Percentiles rank a stretch among this genome's conserved stretches.
Evolutionary conservation across 1,140 invertebrate species (phyloP).

Genomic region (Sipha flava): DNA sequence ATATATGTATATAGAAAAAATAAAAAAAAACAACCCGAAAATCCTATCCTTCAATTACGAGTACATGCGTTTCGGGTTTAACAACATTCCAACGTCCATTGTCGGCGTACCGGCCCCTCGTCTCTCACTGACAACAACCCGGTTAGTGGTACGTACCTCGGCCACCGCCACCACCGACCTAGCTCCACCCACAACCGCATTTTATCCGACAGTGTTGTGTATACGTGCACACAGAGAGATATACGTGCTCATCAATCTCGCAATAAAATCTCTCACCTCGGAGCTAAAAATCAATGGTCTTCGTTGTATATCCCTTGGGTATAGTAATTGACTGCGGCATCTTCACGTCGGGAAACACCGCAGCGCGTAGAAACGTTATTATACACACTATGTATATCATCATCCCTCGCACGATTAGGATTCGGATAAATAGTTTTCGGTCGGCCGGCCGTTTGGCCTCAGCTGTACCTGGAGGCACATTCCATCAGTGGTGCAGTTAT

Average conservation of each 20-base stretch:
- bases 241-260: conserved; percentile 26
- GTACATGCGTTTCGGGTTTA: conserved; percentile 24
- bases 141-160: conserved; percentile 1
- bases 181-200: neutral
- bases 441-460: neutral
- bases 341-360: neutral
- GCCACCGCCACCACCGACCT: neutral
- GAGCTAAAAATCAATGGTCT: neutral
- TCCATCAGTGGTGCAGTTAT: neutral
- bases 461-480: conserved; percentile 17
- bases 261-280: conserved; percentile 32
- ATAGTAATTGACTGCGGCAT: neutral
- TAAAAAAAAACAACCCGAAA: conserved; percentile 6
- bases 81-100: conserved; percentile 30
- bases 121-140: conserved; percentile 10
- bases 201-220: neutral
- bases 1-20: neutral
- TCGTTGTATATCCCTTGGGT: conserved; percentile 14
- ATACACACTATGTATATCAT: neutral
- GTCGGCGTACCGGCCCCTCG: conserved; percentile 6
- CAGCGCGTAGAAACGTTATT: no score
- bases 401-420: neutral
- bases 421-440: neutral
- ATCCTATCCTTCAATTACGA: conserved; percentile 24
- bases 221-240: neutral